These are phyloP conservation scores for Glomeris maerens DNA, from an alignment of 1,140 invertebrate species.

Conservation along the genomic window DNA sequence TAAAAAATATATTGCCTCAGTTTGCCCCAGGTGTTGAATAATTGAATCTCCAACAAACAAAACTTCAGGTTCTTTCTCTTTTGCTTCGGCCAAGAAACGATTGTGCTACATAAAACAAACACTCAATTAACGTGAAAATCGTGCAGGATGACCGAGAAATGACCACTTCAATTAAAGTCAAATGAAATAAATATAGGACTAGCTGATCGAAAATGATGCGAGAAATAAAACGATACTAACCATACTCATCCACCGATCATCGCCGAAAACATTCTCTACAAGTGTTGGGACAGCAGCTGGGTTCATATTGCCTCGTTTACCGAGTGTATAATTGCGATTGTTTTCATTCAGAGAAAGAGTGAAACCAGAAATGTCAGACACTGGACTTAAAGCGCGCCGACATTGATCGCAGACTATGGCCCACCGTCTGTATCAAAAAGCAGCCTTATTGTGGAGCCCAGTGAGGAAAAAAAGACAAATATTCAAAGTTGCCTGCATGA, in stretches of 20 bases:
- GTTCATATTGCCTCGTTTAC: constrained; percentile 2
- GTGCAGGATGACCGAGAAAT: neutral
- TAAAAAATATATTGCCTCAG: constrained; percentile 35
- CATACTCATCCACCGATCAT: constrained; percentile 51
- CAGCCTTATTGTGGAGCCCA: neutral
- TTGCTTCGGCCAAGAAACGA: constrained; percentile 59
- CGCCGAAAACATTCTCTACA: constrained; percentile 45
- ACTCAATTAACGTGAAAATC: neutral
- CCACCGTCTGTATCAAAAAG: constrained; percentile 10
- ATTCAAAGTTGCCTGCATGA: too few relatives aligned
- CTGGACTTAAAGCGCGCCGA: neutral
- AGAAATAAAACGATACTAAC: constrained; percentile 27
- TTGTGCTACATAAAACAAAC: constrained; percentile 49
- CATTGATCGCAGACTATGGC: constrained; percentile 13
- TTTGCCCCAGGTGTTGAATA: constrained; percentile 56
- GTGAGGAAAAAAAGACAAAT: too few relatives aligned
- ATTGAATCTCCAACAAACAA: constrained; percentile 78
- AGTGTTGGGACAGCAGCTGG: constrained; percentile 40
- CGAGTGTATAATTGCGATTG: neutral
- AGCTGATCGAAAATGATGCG: neutral
- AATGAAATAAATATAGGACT: neutral
- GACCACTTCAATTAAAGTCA: neutral
- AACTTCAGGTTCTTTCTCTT: constrained; percentile 78
- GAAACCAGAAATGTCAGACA: too few relatives aligned
- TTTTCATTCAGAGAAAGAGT: too few relatives aligned